Percentiles rank a stretch among this genome's conserved stretches.
Evolutionary conservation across 2,797 vertebrate species (phyloP).

Genomic region (Syncerus caffer): DNA sequence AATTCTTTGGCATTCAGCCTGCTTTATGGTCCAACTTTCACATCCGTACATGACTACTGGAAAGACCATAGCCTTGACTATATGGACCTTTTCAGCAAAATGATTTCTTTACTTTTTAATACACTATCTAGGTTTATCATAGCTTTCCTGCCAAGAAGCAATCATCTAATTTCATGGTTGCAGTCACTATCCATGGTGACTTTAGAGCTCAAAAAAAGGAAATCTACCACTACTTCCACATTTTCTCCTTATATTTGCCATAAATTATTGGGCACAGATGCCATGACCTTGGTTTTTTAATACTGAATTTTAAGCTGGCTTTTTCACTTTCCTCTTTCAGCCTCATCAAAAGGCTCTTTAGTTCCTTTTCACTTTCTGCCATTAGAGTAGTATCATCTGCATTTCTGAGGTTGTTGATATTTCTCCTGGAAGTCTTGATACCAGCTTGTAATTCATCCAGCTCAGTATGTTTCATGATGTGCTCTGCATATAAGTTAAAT

Average conservation of each 20-base stretch:
- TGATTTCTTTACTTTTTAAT: neutral
- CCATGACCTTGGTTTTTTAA: neutral
- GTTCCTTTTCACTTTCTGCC: neutral
- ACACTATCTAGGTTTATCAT: neutral
- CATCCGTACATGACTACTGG: neutral
- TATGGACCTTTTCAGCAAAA: neutral
- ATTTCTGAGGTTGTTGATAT: neutral
- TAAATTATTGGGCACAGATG: neutral
- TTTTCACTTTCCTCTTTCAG: neutral
- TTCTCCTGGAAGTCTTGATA: neutral
- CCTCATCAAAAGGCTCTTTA: neutral
- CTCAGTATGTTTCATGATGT: neutral
- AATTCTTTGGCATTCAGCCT: neutral
- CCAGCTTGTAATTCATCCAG: neutral
- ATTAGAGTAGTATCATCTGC: neutral
- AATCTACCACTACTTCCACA: neutral
- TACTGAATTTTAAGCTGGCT: neutral
- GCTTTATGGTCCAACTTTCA: neutral
- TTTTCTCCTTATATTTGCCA: neutral
- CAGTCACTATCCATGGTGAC: neutral
- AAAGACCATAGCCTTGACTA: neutral
- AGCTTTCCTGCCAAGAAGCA: neutral
- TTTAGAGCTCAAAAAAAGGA: neutral
- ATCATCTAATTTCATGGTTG: neutral
- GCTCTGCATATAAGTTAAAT: neutral